A percentile compares a stretch with the other conserved stretches of the same genome.
Conservation (phyloP, 92 coral and sea anemone species). For the Porites cylindrica region DNA sequence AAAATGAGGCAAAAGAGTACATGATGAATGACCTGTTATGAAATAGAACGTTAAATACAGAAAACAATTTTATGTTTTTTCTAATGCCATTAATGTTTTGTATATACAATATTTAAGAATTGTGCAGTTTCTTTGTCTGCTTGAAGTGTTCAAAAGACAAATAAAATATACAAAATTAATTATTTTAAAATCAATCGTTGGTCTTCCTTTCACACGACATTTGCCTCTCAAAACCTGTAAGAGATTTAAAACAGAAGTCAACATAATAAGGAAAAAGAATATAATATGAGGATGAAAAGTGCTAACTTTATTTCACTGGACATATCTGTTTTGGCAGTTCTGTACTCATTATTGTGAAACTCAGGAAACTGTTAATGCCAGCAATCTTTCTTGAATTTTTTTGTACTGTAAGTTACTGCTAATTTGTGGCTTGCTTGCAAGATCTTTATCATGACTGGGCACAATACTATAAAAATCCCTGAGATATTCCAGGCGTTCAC, state of each 20-base stretch:
- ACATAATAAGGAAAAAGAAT: neutral
- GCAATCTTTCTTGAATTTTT: too few species aligned
- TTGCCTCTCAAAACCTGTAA: constrained; percentile 26
- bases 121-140: neutral
- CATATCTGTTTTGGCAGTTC: too few species aligned
- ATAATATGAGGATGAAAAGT: too few species aligned
- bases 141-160: neutral
- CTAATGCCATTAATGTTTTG: neutral
- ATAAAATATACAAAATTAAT: constrained; percentile 8
- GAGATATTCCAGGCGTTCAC: too few species aligned
- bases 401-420: too few species aligned
- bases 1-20: neutral
- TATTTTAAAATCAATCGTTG: neutral
- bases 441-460: too few species aligned
- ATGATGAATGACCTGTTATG: neutral
- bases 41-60: neutral
- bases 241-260: neutral
- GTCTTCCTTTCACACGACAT: neutral
- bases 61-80: neutral
- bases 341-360: too few species aligned
- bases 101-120: constrained; percentile 24
- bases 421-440: too few species aligned
- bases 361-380: too few species aligned
- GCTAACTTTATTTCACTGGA: too few species aligned
- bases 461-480: too few species aligned